Conservation (phyloP, 2,113 vertebrate genomes). For the Tetrax tetrax region DNA sequence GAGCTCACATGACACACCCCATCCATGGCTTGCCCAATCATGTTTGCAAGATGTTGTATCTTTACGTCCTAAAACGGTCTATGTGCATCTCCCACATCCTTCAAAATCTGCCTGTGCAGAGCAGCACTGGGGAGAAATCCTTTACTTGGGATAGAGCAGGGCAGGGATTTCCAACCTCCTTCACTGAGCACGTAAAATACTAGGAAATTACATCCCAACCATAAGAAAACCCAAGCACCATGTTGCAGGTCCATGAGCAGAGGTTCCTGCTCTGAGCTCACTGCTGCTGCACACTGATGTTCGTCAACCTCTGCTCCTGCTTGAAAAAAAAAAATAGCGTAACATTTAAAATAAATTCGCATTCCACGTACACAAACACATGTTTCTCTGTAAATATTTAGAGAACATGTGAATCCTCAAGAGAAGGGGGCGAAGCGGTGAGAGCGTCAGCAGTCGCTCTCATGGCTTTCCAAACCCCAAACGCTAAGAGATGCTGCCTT, state of each 20-base stretch:
- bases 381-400: conserved; percentile 1
- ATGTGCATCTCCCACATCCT: neutral
- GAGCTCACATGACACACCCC: neutral
- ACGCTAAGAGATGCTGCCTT: neutral
- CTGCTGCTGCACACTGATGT: accelerated
- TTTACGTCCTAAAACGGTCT: neutral
- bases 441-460: neutral
- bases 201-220: neutral
- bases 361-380: neutral
- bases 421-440: neutral
- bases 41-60: neutral
- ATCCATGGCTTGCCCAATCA: neutral
- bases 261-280: neutral
- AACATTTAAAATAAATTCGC: neutral
- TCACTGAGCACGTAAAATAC: neutral
- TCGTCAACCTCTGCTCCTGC: neutral
- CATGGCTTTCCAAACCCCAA: neutral
- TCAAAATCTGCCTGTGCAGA: neutral
- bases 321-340: neutral
- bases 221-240: neutral
- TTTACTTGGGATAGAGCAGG: neutral
- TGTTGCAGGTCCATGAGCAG: accelerated
- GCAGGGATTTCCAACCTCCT: neutral
- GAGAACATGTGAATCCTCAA: neutral
- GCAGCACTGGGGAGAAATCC: neutral